Evolutionary conservation across 2,888 invertebrate genomes (phyloP).

Genomic region (Xylota segnis): DNA sequence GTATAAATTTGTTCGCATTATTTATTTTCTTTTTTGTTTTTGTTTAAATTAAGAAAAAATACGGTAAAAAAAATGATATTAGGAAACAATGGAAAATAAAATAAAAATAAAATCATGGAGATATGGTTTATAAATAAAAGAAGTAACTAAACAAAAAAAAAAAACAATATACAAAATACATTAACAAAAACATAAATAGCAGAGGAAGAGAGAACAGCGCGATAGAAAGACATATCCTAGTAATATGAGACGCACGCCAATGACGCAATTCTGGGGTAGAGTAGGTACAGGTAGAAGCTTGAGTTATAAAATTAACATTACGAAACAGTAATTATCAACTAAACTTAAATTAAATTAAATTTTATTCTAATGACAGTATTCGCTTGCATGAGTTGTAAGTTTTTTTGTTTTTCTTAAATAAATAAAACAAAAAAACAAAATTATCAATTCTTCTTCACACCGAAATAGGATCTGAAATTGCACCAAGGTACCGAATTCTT

Average conservation of each 20-base stretch:
- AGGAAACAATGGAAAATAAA: conserved; percentile 61
- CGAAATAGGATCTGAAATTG: conserved; percentile 75
- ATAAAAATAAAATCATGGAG: conserved; percentile 53
- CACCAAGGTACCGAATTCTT: conserved; percentile 72
- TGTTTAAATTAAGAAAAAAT: conserved; percentile 50
- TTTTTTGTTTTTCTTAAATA: conserved; percentile 55
- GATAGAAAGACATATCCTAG: conserved; percentile 32
- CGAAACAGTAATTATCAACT: conserved; percentile 65
- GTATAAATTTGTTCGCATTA: conserved; percentile 52
- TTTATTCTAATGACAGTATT: conserved; percentile 75
- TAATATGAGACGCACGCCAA: conserved; percentile 57
- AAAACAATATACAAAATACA: conserved; percentile 55
- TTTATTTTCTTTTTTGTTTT: conserved; percentile 54
- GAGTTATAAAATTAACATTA: conserved; percentile 65
- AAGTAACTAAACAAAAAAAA: conserved; percentile 48
- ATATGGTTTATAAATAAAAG: conserved; percentile 72
- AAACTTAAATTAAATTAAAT: conserved; percentile 72
- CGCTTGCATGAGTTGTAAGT: conserved; percentile 69
- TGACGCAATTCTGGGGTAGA: conserved; percentile 45
- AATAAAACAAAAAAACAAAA: conserved; percentile 43
- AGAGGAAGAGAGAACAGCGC: conserved; percentile 37
- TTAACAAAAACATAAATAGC: conserved; percentile 71
- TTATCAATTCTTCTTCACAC: conserved; percentile 60
- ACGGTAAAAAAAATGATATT: conserved; percentile 52
- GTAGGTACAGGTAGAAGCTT: conserved; percentile 67